Evolutionary conservation across 2,113 vertebrate species (phyloP).

Genomic region (Buteo buteo): DNA sequence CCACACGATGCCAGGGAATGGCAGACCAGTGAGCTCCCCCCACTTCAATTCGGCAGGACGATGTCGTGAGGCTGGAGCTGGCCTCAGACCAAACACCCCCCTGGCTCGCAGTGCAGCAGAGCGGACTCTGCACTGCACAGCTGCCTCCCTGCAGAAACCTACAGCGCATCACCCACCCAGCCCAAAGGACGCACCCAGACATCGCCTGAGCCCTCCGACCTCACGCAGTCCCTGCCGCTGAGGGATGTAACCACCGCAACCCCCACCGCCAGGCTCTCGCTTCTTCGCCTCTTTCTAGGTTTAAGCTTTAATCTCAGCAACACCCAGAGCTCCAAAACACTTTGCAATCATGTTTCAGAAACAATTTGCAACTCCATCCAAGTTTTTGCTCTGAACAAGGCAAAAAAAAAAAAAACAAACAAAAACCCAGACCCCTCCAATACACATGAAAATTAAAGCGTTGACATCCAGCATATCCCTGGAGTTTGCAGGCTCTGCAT

Average conservation of each 20-base stretch:
- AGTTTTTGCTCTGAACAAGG: neutral
- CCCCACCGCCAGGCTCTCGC: neutral
- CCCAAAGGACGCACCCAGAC: neutral
- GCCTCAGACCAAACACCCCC: accelerated
- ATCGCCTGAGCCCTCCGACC: neutral
- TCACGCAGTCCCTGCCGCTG: accelerated
- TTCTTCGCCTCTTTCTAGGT: neutral
- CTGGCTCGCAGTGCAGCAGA: accelerated
- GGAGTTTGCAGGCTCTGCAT: neutral
- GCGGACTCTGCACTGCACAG: accelerated
- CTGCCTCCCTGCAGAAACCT: neutral
- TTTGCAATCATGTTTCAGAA: neutral
- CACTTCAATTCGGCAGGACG: accelerated
- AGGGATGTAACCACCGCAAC: neutral
- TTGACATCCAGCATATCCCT: neutral
- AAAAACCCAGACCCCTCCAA: neutral
- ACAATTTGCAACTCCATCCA: neutral
- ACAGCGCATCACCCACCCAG: neutral
- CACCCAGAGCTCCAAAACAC: neutral
- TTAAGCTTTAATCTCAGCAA: neutral
- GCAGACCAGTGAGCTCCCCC: neutral
- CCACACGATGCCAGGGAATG: accelerated
- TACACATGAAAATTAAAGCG: accelerated
- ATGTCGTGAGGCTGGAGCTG: accelerated
- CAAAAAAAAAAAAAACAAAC: neutral